Conservation (phyloP, 2,113 vertebrate genomes). For the Monarcha castaneiventris region DNA sequence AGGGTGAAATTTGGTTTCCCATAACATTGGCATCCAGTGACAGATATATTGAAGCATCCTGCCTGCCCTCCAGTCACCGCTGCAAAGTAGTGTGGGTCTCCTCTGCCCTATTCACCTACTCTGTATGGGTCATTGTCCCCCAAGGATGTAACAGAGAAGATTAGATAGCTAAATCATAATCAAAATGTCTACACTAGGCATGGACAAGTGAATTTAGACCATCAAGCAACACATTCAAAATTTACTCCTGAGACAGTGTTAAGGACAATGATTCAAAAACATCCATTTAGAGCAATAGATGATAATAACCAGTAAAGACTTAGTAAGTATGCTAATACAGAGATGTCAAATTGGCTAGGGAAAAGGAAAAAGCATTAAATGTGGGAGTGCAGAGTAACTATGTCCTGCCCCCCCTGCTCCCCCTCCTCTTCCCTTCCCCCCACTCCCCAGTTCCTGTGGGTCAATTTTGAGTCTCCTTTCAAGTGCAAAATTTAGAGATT, state of each 20-base stretch:
- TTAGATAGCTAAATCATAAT: neutral
- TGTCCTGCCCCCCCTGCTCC: rapidly evolving
- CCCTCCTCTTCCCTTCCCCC: rapidly evolving
- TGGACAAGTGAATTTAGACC: neutral
- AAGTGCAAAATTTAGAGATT: neutral
- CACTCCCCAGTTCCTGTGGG: rapidly evolving
- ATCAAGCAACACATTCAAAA: neutral
- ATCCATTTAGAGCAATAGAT: neutral
- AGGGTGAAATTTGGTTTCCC: neutral
- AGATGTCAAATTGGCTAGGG: neutral
- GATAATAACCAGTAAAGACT: neutral
- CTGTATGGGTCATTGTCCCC: neutral
- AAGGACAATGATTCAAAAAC: neutral
- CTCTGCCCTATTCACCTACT: neutral
- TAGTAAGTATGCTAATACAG: neutral
- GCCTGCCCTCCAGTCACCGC: neutral
- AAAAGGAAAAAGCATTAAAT: neutral
- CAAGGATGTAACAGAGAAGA: neutral
- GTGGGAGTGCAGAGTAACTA: neutral
- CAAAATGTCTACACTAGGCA: neutral
- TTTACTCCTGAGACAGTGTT: neutral
- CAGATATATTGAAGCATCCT: neutral
- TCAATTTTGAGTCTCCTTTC: neutral
- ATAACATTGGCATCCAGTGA: neutral
- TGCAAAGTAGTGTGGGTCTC: neutral